phyloP scores from a whole-genome alignment of 2,888 invertebrate genomes.

The Rhagonycha fulva region DNA sequence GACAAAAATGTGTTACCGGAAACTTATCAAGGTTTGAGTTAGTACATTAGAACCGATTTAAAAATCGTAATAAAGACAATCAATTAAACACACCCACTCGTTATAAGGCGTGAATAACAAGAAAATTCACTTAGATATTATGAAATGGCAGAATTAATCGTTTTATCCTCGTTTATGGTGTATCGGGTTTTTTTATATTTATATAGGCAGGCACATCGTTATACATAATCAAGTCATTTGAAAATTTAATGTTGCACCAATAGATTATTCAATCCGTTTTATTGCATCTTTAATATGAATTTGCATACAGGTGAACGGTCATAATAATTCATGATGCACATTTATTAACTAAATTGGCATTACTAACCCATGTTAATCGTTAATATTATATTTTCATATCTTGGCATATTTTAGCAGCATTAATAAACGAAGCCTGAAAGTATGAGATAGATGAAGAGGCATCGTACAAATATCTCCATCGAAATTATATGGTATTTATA shows the following conservation, averaged over 20 bases:
- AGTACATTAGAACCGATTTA: conserved; percentile 1
- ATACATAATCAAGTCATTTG: background rate
- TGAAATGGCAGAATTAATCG: background rate
- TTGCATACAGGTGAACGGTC: background rate
- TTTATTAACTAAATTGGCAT: conserved; percentile 2
- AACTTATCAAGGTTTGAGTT: background rate
- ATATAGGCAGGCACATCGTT: background rate
- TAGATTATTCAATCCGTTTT: background rate
- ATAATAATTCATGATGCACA: background rate
- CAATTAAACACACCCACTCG: conserved; percentile 1
- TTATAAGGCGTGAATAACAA: conserved; percentile 1
- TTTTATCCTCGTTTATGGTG: background rate
- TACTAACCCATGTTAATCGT: background rate
- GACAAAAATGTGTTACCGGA: background rate
- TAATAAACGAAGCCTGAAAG: conserved; percentile 1
- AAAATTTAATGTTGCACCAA: background rate
- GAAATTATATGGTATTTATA: conserved; percentile 21
- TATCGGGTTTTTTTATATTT: background rate
- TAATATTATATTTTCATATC: conserved; percentile 4
- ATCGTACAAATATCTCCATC: conserved; percentile 4
- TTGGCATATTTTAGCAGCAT: background rate
- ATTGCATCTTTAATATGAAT: background rate
- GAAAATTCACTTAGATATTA: conserved; percentile 1
- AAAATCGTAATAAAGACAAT: conserved; percentile 1
- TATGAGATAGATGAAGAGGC: background rate